These are phyloP conservation scores for Clarias magur DNA, from an alignment of 2,113 vertebrate species.

Conservation along the genomic window DNA sequence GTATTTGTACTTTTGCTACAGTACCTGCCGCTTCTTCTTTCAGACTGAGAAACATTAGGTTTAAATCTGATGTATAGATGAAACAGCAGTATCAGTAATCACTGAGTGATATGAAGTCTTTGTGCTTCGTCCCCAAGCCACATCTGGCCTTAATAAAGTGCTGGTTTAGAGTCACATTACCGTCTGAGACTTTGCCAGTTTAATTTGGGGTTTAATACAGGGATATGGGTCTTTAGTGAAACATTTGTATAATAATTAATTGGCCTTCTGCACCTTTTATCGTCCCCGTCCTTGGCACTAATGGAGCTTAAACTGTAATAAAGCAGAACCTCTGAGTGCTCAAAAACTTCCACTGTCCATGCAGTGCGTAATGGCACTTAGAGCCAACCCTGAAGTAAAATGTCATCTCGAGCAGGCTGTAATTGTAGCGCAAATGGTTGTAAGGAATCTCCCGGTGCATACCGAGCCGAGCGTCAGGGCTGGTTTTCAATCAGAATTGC, in stretches of 20 bases:
- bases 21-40: too few species aligned
- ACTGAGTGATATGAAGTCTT: not conserved
- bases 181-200: not conserved
- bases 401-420: conserved; percentile 36
- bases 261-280: conserved; percentile 14
- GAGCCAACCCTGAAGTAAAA: not conserved
- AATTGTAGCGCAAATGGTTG: conserved; percentile 59
- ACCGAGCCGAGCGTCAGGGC: not conserved
- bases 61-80: not conserved
- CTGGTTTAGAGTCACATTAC: not conserved
- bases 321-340: not conserved
- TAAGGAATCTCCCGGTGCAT: conserved; percentile 53
- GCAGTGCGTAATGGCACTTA: not conserved
- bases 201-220: not conserved
- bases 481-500: conserved; percentile 70
- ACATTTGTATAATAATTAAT: not conserved
- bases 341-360: not conserved
- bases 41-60: not conserved
- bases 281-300: not conserved
- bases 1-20: too few species aligned
- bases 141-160: not conserved
- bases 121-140: too few species aligned
- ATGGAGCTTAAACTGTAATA: not conserved
- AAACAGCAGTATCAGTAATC: not conserved
- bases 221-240: not conserved